Evolutionary conservation across 2,113 vertebrate genomes (phyloP), one percentile per base, ranked within the genome.

Genomic region (Oenanthe melanoleuca): DNA sequence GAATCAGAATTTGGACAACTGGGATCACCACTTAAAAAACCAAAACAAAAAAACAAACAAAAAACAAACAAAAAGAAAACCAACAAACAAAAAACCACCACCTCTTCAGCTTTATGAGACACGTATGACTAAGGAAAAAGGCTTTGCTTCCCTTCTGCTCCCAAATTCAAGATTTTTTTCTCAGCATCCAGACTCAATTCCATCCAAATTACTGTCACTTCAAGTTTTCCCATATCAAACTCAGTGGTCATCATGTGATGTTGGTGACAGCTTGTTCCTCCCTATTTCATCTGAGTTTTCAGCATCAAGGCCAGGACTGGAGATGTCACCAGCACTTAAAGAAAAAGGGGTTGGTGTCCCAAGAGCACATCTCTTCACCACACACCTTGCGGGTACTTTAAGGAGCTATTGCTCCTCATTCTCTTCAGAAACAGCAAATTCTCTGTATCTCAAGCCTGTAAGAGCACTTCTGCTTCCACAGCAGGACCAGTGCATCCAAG

Each of bases 341-440:
- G 16, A 37, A 61, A 57, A 49, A 64, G 0, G n/a, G 5, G 11
- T 16, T 47, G 52, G 17, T 17, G 37, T 55, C 70, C 52, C 2
- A 0, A 26, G 50, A 86, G 9, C 34, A 33, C 0, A 0, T 2
- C 2, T 53, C 53, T 38, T 23, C 34, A 11, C 4, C 53, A 64
- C 28, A 42, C 38, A 26, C 33, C 3, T 0, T 29, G 10, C 47
- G 50, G 56, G 28, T 21, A 19, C 49, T 71, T 52, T 11, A 37
- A 61, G 59, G 42, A 90, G 40, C 5, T 31, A 2, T 44, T 44
- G 10, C 24, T 42, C 22, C 66, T n/a, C 61, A 12, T 1, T 9
- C 26, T 45, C 40, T 64, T 26, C 52, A 89, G 55, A 74, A 81
- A 19, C 47, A 60, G 45, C 7, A 26, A 8, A 29, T 61, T 75